Conservation (phyloP, 2,113 vertebrate genomes). For the Chionodraco myersi region DNA sequence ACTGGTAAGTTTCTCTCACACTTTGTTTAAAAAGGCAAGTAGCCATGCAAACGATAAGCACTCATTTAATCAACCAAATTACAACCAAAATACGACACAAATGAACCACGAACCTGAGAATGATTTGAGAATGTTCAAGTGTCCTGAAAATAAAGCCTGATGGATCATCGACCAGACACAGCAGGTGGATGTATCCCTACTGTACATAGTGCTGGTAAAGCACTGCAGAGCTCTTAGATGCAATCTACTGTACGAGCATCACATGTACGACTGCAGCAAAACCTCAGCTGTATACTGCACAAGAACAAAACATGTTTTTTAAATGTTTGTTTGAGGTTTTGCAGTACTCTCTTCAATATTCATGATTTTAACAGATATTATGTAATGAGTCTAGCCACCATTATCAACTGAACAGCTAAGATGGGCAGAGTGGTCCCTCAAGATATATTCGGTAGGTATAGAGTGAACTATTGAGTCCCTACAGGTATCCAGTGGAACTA, state of each 20-base stretch:
- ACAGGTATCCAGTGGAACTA: conserved; percentile 34
- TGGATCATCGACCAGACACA: conserved; percentile 18
- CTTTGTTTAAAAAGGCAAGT: conserved; percentile 83
- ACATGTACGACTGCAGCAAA: conserved; percentile 39
- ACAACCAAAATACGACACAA: conserved; percentile 45
- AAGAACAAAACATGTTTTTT: not conserved
- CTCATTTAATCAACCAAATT: conserved; percentile 35
- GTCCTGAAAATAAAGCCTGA: conserved; percentile 38
- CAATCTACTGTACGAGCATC: conserved; percentile 32
- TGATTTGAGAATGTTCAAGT: conserved; percentile 56
- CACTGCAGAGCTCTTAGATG: conserved; percentile 10
- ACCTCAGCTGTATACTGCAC: conserved; percentile 10
- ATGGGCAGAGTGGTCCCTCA: conserved; percentile 46
- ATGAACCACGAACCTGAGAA: conserved; percentile 64
- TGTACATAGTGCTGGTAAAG: conserved; percentile 34
- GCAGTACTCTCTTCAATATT: not conserved
- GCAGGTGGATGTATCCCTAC: conserved; percentile 8
- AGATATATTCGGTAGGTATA: conserved; percentile 26
- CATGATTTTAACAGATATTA: conserved; percentile 13
- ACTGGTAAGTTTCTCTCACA: conserved; percentile 9
- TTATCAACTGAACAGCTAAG: conserved; percentile 6
- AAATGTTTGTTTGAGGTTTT: conserved; percentile 17
- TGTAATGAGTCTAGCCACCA: conserved; percentile 11
- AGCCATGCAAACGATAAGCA: conserved; percentile 85
- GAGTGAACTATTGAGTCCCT: conserved; percentile 26